Base-by-base conservation (phyloP, 1,140 invertebrate genomes). In the Laupala kohalensis region DNA sequence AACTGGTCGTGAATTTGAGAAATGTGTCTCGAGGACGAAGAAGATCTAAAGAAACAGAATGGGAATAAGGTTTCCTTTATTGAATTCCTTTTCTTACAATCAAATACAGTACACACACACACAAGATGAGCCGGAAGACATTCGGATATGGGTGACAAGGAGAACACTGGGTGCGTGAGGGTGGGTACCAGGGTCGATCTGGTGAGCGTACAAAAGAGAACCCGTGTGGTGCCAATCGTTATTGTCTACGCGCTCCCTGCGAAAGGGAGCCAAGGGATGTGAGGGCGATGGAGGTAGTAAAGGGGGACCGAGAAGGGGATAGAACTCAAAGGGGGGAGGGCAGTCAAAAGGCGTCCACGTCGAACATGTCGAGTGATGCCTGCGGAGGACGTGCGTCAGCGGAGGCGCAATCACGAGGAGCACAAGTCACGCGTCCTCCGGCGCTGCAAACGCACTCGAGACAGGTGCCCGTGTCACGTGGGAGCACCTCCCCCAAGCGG, bases 391-490 rank as follows among this genome's bases (percentile, higher is more conserved):
- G 79, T 65, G 81, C 77, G 25, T 82, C 80, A 64, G 84, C 77
- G 24, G 83, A 81, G 70, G 84, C 81, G 72, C 84, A 85, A 75
- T 86, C 84, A 73, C 83, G 80, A 24, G 88, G 87, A 64, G 85
- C 87, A 77, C 87, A 89, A 72, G 87, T 87, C 74, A 89, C 84
- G 68, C 87, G 84, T n/a, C 85, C 87, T 74, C 83, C 84, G 70
- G 82, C 79, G 67, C 85, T 86, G 75, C 88, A 89, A 75, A 86
- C 83, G 77, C 88, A 89, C 78, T 89, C 86, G 73, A 89, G 81
- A 78, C 88, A 89, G 75, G 88, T 89, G 71, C 87, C 88, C 67
- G 87, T 88, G 72, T 87, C 86, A 74, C 88, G 86, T 5, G 87
- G 87, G 67, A 89, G 80, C 71, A 83, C 81, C 74, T 87, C 86